Percentiles rank a stretch among this genome's conserved stretches.
Evolutionary conservation across 1,140 invertebrate genomes (phyloP).

Genomic region (Pararge aegeria): DNA sequence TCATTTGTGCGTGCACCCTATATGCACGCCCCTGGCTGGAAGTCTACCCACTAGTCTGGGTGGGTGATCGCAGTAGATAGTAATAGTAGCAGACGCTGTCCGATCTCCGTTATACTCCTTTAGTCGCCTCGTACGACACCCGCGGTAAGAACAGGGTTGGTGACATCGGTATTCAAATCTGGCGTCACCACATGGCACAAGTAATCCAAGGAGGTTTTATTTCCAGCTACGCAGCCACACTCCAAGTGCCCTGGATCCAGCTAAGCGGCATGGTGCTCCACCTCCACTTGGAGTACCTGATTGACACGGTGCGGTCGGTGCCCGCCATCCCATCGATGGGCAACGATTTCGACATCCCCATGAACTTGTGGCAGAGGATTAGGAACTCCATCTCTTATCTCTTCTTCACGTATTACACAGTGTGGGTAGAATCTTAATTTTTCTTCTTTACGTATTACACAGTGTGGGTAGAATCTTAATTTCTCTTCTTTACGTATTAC

Average conservation of each 20-base stretch:
- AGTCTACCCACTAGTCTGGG: too few relatives aligned
- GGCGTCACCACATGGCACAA: too few relatives aligned
- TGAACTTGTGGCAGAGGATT: slow-evolving; percentile 39
- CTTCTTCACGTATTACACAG: neutral
- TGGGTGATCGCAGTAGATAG: too few relatives aligned
- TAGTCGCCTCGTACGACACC: too few relatives aligned
- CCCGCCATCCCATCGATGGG: slow-evolving; percentile 34
- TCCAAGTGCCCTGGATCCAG: slow-evolving; percentile 52
- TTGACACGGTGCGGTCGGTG: slow-evolving; percentile 43
- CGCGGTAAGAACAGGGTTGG: too few relatives aligned
- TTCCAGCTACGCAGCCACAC: slow-evolving; percentile 34
- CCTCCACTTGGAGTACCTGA: slow-evolving; percentile 35
- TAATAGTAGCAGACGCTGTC: too few relatives aligned
- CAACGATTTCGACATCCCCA: slow-evolving; percentile 36
- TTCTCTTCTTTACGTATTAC: neutral
- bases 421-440: neutral
- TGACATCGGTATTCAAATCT: too few relatives aligned
- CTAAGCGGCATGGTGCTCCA: slow-evolving; percentile 36
- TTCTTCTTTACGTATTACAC: neutral
- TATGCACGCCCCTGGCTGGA: too few relatives aligned
- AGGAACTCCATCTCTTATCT: slow-evolving; percentile 31
- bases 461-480: neutral
- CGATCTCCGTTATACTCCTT: too few relatives aligned
- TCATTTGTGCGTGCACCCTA: too few relatives aligned
- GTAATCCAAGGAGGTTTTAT: too few relatives aligned